phyloP scores from a whole-genome alignment of 2,113 vertebrate genomes.

The Echinops telfairi region DNA sequence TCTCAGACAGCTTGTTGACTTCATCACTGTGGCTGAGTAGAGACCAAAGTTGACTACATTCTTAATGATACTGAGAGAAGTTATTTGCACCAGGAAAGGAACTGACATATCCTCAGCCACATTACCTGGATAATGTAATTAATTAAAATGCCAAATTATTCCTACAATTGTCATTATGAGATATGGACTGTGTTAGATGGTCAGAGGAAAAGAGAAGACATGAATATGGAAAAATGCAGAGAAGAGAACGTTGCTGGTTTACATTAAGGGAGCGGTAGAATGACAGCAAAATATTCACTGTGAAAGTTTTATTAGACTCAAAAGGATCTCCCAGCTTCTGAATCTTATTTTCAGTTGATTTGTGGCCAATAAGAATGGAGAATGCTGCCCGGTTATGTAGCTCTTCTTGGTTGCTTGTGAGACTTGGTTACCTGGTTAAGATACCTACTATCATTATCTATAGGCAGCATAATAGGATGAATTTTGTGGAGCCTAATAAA shows the following conservation, averaged over 20 bases:
- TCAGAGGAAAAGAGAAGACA: too few relatives aligned
- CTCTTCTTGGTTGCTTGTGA: background rate
- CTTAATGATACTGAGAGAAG: background rate
- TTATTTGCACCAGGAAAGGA: background rate
- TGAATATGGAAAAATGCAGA: too few relatives aligned
- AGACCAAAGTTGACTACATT: background rate
- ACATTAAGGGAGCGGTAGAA: too few relatives aligned
- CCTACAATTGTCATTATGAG: background rate
- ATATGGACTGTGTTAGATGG: background rate
- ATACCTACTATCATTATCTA: background rate
- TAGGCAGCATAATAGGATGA: background rate
- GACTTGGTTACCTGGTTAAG: background rate
- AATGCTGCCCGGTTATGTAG: background rate
- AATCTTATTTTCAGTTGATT: background rate
- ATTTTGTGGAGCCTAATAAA: background rate
- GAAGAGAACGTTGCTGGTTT: too few relatives aligned
- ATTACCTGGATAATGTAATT: background rate
- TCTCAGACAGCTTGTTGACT: background rate
- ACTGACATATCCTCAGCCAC: background rate
- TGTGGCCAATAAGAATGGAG: background rate
- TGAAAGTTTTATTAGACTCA: background rate
- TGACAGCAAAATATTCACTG: too few relatives aligned
- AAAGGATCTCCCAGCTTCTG: background rate
- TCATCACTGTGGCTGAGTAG: background rate
- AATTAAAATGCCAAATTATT: background rate